Evolutionary conservation across 2,797 vertebrate species (phyloP).

Genomic region (Uromys caudimaculatus): DNA sequence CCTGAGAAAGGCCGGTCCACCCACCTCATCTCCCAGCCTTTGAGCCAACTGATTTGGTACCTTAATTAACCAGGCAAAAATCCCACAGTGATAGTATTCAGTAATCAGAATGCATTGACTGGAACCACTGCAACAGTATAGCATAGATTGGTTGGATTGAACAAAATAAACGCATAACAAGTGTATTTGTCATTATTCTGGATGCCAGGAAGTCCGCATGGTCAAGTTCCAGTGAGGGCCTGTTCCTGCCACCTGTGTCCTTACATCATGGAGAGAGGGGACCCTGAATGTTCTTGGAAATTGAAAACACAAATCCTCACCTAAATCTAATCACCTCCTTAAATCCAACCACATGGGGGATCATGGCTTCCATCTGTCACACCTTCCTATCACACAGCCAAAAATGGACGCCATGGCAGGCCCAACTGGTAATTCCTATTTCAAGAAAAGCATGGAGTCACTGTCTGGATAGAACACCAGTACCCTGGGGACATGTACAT

Average conservation of each 20-base stretch:
- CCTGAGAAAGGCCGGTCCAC: too few relatives aligned
- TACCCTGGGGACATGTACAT: neutral
- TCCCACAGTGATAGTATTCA: neutral
- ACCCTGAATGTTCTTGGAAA: neutral
- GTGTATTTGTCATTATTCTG: neutral
- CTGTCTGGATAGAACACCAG: neutral
- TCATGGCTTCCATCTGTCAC: neutral
- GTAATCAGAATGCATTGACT: neutral
- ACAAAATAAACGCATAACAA: neutral
- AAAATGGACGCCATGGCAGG: neutral
- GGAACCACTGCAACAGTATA: neutral
- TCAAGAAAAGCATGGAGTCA: neutral
- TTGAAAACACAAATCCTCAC: neutral
- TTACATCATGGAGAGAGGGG: neutral
- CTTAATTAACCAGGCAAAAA: neutral
- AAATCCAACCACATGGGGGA: neutral
- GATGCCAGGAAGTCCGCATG: too few relatives aligned
- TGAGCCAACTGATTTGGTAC: neutral
- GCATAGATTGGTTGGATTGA: too few relatives aligned
- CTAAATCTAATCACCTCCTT: neutral
- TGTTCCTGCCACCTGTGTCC: neutral
- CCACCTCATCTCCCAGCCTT: neutral
- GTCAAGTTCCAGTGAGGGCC: neutral
- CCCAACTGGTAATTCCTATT: neutral
- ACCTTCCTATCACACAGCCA: neutral